A percentile compares a stretch with the other conserved stretches of the same genome.
Conservation (phyloP, 2,888 invertebrate species). For the Microctonus brassicae region DNA sequence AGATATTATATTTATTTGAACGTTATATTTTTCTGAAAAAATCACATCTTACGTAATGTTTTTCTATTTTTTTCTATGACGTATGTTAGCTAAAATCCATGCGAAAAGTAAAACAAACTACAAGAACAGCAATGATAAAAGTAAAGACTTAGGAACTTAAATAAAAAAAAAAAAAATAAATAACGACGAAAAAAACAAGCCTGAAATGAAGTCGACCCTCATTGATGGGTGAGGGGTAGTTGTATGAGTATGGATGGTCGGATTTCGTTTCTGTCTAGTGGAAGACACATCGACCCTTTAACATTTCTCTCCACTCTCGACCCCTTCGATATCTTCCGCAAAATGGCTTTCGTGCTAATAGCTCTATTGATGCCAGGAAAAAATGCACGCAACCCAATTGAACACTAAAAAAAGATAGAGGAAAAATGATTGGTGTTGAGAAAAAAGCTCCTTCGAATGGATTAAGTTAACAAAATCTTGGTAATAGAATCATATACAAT, state of each 20-base stretch:
- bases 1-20: no score
- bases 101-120: constrained; percentile 23
- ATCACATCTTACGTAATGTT: no score
- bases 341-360: constrained; percentile 48
- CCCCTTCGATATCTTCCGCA: constrained; percentile 41
- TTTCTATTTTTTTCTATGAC: no score
- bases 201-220: constrained; percentile 36
- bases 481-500: background rate
- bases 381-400: constrained; percentile 25
- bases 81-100: background rate
- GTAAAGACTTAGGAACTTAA: constrained; percentile 25
- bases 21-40: no score
- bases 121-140: constrained; percentile 32
- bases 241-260: constrained; percentile 41
- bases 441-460: background rate
- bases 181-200: constrained; percentile 36
- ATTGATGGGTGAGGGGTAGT: no score
- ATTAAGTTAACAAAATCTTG: background rate
- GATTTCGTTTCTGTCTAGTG: constrained; percentile 50
- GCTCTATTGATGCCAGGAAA: constrained; percentile 44
- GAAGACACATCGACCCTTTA: constrained; percentile 45
- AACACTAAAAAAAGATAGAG: constrained; percentile 15
- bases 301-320: constrained; percentile 11
- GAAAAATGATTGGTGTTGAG: constrained; percentile 2
- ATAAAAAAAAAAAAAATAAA: constrained; percentile 34